phyloP scores from a whole-genome alignment of 2,113 vertebrate species.

The Copsychus sechellarum region DNA sequence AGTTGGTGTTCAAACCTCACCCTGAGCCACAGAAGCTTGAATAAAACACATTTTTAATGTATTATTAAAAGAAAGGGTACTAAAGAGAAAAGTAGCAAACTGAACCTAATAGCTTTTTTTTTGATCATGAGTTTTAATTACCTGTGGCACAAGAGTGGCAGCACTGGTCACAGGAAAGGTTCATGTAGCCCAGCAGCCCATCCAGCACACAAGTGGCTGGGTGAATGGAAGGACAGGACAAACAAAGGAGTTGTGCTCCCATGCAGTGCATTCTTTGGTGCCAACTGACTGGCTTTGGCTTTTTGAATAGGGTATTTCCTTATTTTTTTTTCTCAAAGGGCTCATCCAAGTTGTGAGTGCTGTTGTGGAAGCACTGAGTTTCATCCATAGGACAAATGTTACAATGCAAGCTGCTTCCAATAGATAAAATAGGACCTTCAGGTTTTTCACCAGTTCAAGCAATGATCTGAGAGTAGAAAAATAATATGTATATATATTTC shows the following conservation, averaged over 20 bases:
- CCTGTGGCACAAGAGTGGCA: not conserved
- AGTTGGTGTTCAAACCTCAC: not conserved
- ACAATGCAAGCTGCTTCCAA: not conserved
- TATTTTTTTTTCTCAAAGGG: not conserved
- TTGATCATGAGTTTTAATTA: not conserved
- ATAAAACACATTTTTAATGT: not conserved
- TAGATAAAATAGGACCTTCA: not conserved
- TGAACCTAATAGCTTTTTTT: not conserved
- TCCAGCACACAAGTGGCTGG: not conserved
- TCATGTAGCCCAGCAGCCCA: not conserved
- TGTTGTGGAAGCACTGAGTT: not conserved
- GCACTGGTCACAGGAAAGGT: not conserved
- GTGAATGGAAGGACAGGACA: not conserved
- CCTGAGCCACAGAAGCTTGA: not conserved
- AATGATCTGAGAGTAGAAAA: not conserved
- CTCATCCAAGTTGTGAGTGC: not conserved
- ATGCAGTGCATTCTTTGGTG: not conserved
- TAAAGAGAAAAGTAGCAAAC: not conserved
- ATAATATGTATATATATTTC: not conserved
- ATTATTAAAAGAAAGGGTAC: not conserved
- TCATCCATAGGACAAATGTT: not conserved
- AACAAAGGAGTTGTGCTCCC: rapidly evolving
- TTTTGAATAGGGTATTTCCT: not conserved
- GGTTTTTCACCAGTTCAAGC: not conserved
- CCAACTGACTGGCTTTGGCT: not conserved